Evolutionary conservation across 2,888 invertebrate genomes (phyloP).

Genomic region (Drosophila borborema): DNA sequence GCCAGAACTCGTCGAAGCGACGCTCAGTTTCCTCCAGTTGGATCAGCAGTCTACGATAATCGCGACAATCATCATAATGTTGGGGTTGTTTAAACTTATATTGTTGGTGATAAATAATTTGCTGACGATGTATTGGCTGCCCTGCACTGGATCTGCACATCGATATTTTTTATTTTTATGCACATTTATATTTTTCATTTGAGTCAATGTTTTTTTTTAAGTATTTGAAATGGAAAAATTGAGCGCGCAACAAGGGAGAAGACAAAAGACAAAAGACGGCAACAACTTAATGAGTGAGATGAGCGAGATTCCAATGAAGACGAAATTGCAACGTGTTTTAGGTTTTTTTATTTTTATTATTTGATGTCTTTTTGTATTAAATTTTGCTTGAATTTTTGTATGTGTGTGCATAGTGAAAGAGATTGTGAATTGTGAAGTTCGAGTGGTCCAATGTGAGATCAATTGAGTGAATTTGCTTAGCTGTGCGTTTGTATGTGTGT

Average conservation of each 20-base stretch:
- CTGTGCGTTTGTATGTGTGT: neutral
- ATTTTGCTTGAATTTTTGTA: slow-evolving; percentile 3
- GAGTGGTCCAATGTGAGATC: slow-evolving; percentile 6
- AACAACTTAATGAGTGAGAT: slow-evolving; percentile 67
- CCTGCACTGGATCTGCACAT: slow-evolving; percentile 85
- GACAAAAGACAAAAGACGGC: slow-evolving; percentile 77
- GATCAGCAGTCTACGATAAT: slow-evolving; percentile 91
- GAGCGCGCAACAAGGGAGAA: slow-evolving; percentile 38
- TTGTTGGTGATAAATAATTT: slow-evolving; percentile 84
- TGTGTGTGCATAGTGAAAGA: slow-evolving; percentile 31
- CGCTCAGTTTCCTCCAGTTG: slow-evolving; percentile 97
- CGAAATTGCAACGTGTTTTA: slow-evolving; percentile 14
- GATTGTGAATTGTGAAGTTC: slow-evolving; percentile 13
- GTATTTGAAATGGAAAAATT: slow-evolving; percentile 46
- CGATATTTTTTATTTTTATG: slow-evolving; percentile 18
- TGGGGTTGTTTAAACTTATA: slow-evolving; percentile 83
- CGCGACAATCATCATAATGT: slow-evolving; percentile 85
- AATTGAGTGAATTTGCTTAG: slow-evolving; percentile 1
- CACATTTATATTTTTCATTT: slow-evolving; percentile 25
- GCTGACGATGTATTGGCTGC: slow-evolving; percentile 82
- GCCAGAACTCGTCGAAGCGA: slow-evolving; percentile 98
- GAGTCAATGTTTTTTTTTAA: slow-evolving; percentile 28
- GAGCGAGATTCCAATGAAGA: slow-evolving; percentile 54
- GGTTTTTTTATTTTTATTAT: neutral
- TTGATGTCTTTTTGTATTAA: neutral